Conservation (phyloP, 2,888 invertebrate species). For the Leucophenga montana region DNA sequence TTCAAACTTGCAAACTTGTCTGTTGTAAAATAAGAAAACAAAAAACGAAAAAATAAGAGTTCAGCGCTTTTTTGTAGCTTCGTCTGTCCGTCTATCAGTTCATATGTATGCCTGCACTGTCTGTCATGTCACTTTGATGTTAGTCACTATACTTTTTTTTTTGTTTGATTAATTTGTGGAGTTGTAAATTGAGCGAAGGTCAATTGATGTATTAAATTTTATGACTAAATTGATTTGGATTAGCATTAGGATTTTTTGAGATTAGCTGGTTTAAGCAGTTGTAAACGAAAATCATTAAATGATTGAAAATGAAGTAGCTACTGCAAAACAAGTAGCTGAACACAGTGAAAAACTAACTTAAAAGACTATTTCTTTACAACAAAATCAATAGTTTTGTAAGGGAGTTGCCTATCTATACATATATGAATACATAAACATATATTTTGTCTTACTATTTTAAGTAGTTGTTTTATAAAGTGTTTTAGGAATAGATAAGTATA, state of each 20-base stretch:
- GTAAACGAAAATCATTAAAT: not conserved
- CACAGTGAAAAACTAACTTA: not conserved
- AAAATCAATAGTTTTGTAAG: no score
- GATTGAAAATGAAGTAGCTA: constrained; percentile 48
- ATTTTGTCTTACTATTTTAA: no score
- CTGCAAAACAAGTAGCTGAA: not conserved
- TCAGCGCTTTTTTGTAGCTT: not conserved
- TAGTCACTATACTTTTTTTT: not conserved
- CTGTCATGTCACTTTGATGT: not conserved
- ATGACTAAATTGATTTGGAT: not conserved
- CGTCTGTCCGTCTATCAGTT: constrained; percentile 43
- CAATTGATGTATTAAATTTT: not conserved
- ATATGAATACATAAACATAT: no score
- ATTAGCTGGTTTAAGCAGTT: no score
- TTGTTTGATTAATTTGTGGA: not conserved
- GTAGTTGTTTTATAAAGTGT: no score
- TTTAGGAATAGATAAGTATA: no score
- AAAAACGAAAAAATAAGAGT: constrained; percentile 35
- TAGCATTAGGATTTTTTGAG: no score
- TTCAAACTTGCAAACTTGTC: constrained; percentile 1
- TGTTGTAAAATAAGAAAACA: no score
- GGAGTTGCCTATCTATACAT: no score
- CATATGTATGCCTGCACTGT: not conserved
- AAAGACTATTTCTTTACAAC: not conserved
- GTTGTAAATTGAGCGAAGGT: not conserved